These are phyloP conservation scores for Aplysia californica DNA, from an alignment of 1,140 invertebrate species.

Conservation along the genomic window DNA sequence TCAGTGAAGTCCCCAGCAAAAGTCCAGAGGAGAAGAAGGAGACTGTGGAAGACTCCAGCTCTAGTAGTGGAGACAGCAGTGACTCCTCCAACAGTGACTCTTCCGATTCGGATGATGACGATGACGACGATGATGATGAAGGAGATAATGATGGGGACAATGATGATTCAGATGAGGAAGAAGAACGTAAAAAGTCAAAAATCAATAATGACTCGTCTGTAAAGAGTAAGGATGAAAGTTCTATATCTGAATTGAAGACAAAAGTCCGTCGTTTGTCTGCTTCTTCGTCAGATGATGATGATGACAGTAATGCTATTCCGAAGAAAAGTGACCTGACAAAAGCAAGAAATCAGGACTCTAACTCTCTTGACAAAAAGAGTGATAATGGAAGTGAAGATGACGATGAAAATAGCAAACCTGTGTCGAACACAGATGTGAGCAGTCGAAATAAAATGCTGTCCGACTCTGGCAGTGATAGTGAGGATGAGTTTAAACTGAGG, in stretches of 20 bases:
- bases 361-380: not conserved
- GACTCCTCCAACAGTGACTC: constrained; percentile 25
- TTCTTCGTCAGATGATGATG: constrained; percentile 25
- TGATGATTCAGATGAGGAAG: constrained; percentile 25
- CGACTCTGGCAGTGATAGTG: constrained; percentile 22
- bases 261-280: constrained; percentile 23
- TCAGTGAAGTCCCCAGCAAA: too few species aligned
- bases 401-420: not conserved
- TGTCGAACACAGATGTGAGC: not conserved
- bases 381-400: constrained; percentile 21
- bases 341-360: not conserved
- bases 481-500: constrained; percentile 4
- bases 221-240: not conserved
- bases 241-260: constrained; percentile 1
- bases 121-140: constrained; percentile 25
- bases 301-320: constrained; percentile 16
- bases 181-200: constrained; percentile 9
- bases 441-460: not conserved
- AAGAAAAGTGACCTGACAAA: constrained; percentile 3
- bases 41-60: constrained; percentile 16
- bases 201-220: not conserved
- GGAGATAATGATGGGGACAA: constrained; percentile 24
- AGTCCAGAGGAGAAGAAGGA: constrained; percentile 1
- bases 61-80: constrained; percentile 20
- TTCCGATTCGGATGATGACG: constrained; percentile 28